These are phyloP conservation scores for Daphoenositta chrysoptera DNA, from an alignment of 2,113 vertebrate genomes.

Conservation along the genomic window DNA sequence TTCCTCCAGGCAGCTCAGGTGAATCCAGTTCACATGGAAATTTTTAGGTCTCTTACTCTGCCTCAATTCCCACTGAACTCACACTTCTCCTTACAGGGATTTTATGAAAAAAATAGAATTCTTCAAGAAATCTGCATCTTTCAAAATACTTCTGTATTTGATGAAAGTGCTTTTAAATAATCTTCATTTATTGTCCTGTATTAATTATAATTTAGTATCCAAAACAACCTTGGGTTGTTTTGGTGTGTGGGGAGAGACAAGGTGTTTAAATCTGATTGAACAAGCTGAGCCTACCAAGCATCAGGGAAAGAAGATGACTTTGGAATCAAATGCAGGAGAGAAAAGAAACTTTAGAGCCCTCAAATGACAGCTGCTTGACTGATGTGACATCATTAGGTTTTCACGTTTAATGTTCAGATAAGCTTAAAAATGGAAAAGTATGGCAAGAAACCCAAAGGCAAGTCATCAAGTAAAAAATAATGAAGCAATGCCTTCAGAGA, in stretches of 20 bases:
- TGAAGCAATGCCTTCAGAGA: neutral
- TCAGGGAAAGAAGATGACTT: neutral
- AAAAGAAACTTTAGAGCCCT: conserved; percentile 83
- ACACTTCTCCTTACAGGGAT: neutral
- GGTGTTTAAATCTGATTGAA: neutral
- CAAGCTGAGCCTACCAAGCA: neutral
- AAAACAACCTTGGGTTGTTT: neutral
- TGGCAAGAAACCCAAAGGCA: conserved; percentile 12
- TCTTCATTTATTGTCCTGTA: neutral
- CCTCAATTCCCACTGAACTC: neutral
- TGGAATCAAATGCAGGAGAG: conserved; percentile 25
- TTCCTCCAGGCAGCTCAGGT: neutral
- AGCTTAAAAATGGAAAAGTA: conserved; percentile 76
- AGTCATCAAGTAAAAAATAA: neutral
- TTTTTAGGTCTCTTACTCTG: neutral
- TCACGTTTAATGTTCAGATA: conserved; percentile 71
- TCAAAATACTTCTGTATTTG: neutral
- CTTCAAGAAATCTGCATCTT: neutral
- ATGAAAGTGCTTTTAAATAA: neutral
- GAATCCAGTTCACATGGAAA: accelerated
- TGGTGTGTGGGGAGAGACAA: neutral
- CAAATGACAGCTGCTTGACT: conserved; percentile 65
- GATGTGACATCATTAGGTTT: conserved; percentile 55
- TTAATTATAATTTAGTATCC: neutral
- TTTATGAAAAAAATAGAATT: neutral